Evolutionary conservation across 2,113 vertebrate genomes (phyloP), one percentile per base, ranked within the genome.

Genomic region (Plotosus lineatus): DNA sequence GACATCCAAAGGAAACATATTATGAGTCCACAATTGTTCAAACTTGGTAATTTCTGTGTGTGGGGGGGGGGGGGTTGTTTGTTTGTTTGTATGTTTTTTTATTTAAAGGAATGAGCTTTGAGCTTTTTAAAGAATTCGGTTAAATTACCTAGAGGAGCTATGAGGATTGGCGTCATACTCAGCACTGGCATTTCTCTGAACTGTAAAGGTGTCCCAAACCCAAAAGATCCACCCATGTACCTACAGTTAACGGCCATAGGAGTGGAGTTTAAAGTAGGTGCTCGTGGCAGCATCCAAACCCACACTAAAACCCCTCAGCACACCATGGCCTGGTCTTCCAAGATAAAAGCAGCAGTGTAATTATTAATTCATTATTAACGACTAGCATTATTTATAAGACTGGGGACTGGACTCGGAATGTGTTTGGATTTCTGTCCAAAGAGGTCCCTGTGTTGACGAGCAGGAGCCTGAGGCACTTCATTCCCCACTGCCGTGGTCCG

Each of bases 291-390:
- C 53, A 68, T 46, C n/a, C 51, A 31, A n/a, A 36, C 28, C 79
- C 15, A 60, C 23, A 51, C 76, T 72, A 42, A 26, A 55, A 60
- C 73, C 50, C 58, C 60, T 74, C 76, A 78, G 69, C 60, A 66
- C 56, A 55, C 55, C 65, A 44, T 90, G 88, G 90, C 91, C 91
- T 90, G 92, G 91, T 93, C 91, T 90, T 91, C 86, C 81, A 50
- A 91, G 90, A 89, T 90, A 88, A 89, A 88, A 86, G 88, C 75
- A 83, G 44, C 19, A 21, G 71, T 7, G 66, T 90, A 93, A 92
- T 93, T 92, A 93, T 89, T 90, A 90, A 94, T 93, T 93, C 87
- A 94, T 92, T 92, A 93, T 93, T 92, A 93, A 91, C 88, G 90
- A 84, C 87, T 55, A 80, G 85, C 90, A 93, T 93, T 92, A 94